phyloP scores from a whole-genome alignment of 2,888 invertebrate species.

The Ephialtes manifestator region DNA sequence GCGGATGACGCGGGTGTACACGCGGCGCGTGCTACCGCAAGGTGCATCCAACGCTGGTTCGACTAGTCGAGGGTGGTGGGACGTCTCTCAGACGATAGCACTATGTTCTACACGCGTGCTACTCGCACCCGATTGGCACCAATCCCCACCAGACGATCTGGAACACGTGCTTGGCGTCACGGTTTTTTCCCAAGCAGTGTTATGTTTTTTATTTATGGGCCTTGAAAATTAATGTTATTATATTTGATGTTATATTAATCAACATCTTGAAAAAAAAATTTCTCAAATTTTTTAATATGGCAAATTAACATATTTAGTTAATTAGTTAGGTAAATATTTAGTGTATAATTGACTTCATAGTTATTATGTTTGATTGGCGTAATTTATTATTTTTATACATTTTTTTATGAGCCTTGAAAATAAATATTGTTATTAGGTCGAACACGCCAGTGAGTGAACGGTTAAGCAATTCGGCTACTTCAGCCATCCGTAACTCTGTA shows the following conservation, averaged over 20 bases:
- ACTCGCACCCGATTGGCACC: constrained; percentile 20
- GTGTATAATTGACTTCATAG: too few species aligned
- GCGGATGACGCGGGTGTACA: constrained; percentile 48
- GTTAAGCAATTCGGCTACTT: too few species aligned
- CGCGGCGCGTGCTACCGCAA: constrained; percentile 70
- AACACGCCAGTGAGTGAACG: too few species aligned
- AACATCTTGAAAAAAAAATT: too few species aligned
- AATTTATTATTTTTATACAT: too few species aligned
- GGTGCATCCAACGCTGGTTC: constrained; percentile 69
- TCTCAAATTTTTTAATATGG: too few species aligned
- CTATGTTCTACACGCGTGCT: neutral
- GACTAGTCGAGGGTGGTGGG: constrained; percentile 50
- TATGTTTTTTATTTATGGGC: neutral
- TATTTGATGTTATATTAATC: neutral
- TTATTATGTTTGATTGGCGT: too few species aligned
- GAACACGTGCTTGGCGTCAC: constrained; percentile 5
- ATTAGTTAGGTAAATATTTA: too few species aligned
- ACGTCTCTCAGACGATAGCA: constrained; percentile 23
- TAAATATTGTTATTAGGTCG: too few species aligned
- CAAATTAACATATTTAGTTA: too few species aligned
- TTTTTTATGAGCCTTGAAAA: too few species aligned
- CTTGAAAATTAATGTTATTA: neutral
- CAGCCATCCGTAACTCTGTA: too few species aligned
- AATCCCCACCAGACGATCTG: neutral
- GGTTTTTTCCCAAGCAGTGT: neutral